phyloP scores from a whole-genome alignment of 2,888 invertebrate genomes.

The Aphrophora alni region DNA sequence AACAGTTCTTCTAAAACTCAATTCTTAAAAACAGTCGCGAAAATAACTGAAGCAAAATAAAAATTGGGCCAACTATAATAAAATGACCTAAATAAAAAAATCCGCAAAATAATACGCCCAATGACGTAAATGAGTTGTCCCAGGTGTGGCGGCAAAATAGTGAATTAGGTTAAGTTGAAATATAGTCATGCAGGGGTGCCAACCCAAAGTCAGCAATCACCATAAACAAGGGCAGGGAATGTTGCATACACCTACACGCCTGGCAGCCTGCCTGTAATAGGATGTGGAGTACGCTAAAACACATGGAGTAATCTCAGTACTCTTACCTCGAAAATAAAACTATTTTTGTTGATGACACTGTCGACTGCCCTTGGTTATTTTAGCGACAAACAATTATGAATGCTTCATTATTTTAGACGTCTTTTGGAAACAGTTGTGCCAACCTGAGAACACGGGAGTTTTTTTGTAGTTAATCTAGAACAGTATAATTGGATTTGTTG shows the following conservation, averaged over 20 bases:
- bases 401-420: constrained; percentile 2
- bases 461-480: background rate
- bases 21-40: background rate
- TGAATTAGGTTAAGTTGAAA: background rate
- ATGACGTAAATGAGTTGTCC: background rate
- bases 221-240: constrained; percentile 6
- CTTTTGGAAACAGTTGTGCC: background rate
- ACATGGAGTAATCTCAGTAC: background rate
- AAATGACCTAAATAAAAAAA: background rate
- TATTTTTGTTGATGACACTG: background rate
- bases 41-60: background rate
- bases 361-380: background rate
- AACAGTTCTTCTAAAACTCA: background rate
- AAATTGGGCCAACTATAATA: constrained; percentile 2
- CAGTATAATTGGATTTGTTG: background rate
- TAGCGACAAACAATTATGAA: background rate
- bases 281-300: background rate
- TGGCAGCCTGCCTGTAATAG: background rate
- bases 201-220: background rate
- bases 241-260: background rate
- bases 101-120: background rate
- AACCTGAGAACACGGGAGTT: background rate
- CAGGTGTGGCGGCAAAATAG: background rate
- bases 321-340: constrained; percentile 4
- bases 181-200: background rate